These are phyloP conservation scores for Pseudopleuronectes americanus DNA, from an alignment of 2,797 vertebrate genomes.

Conservation along the genomic window DNA sequence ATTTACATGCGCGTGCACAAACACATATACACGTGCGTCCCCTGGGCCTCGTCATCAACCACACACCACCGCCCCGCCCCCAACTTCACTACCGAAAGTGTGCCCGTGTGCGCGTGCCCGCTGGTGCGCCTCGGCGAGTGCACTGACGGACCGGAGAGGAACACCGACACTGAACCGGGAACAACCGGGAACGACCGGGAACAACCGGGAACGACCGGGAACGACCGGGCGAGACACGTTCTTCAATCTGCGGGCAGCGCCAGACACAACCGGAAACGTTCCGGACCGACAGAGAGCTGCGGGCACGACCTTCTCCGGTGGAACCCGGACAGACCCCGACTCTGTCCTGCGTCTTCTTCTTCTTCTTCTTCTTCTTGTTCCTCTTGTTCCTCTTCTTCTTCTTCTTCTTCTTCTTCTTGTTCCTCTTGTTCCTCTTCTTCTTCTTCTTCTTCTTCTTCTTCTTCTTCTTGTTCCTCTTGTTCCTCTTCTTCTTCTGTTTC, in stretches of 20 bases:
- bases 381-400: too few relatives aligned
- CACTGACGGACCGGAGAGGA: not conserved
- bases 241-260: not conserved
- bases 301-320: not conserved
- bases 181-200: not conserved
- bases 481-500: not conserved
- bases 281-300: not conserved
- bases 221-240: not conserved
- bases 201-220: too few relatives aligned
- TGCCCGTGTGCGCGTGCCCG: slow-evolving; percentile 1
- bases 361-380: not conserved
- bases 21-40: not conserved
- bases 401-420: not conserved
- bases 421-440: too few relatives aligned
- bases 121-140: not conserved
- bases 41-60: not conserved
- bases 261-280: not conserved
- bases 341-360: not conserved
- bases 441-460: too few relatives aligned
- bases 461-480: not conserved
- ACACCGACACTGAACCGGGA: not conserved
- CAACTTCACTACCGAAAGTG: not conserved
- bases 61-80: not conserved
- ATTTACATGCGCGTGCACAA: not conserved
- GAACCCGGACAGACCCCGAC: not conserved